Percentiles rank a stretch among this genome's conserved stretches.
These are phyloP conservation scores for Tokudaia muenninki DNA, from an alignment of 2,797 vertebrate genomes.

Conservation along the genomic window DNA sequence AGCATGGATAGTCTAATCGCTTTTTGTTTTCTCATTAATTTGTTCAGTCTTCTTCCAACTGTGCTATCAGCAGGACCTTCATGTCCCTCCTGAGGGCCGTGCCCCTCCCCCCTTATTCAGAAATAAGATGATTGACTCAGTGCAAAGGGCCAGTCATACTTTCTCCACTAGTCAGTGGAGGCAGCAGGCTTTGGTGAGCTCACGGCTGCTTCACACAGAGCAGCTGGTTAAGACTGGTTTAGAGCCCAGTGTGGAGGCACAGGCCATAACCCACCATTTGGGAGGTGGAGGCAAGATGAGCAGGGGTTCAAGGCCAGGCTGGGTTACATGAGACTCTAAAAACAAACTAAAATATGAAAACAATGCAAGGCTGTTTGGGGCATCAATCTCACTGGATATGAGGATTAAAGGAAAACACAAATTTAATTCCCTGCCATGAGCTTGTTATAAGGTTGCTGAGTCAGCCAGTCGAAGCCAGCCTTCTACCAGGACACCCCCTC, in stretches of 20 bases:
- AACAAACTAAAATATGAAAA: neutral
- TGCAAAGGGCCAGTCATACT: neutral
- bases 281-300: neutral
- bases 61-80: neutral
- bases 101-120: neutral
- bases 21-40: constrained; percentile 23
- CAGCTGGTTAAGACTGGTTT: neutral
- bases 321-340: neutral
- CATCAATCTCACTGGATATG: constrained; percentile 21
- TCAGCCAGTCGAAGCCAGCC: neutral
- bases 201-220: neutral
- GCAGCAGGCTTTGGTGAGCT: neutral
- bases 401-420: constrained; percentile 54
- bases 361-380: neutral
- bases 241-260: neutral
- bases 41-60: neutral
- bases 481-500: neutral
- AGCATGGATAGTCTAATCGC: neutral
- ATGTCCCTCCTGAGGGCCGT: neutral
- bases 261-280: neutral
- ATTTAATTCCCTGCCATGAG: constrained; percentile 2
- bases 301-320: neutral
- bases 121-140: neutral
- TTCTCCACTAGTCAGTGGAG: constrained; percentile 28
- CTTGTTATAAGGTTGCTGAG: neutral